phyloP scores from a whole-genome alignment of 2,797 vertebrate species.

The Melanotaenia boesemani region DNA sequence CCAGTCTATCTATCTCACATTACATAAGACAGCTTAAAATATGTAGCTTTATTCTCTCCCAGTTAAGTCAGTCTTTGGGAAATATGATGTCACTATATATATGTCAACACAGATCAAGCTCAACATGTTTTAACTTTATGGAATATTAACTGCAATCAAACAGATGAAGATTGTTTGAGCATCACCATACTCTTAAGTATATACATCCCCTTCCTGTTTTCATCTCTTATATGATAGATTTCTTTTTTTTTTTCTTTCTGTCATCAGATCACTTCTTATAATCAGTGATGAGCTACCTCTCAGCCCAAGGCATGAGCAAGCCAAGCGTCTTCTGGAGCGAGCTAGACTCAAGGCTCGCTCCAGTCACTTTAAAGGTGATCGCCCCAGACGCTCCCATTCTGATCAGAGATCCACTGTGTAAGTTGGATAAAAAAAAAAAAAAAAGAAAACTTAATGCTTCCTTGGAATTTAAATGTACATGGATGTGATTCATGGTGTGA shows the following conservation, averaged over 20 bases:
- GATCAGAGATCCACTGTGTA: constrained; percentile 73
- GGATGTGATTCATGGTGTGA: background rate
- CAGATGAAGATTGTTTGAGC: constrained; percentile 1
- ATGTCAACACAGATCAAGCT: constrained; percentile 34
- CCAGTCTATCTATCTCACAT: constrained; percentile 66
- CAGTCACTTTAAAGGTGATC: constrained; percentile 86
- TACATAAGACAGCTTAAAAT: constrained; percentile 78
- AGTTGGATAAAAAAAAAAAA: constrained; percentile 48
- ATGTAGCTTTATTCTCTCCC: constrained; percentile 53
- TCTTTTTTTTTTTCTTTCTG: constrained; percentile 14
- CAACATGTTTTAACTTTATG: constrained; percentile 27
- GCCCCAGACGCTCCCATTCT: constrained; percentile 76
- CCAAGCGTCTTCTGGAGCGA: constrained; percentile 90
- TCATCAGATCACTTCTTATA: constrained; percentile 81
- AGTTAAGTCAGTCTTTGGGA: constrained; percentile 52
- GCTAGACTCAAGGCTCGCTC: constrained; percentile 92
- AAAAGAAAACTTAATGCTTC: background rate
- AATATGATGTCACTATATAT: constrained; percentile 49
- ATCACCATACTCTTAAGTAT: background rate
- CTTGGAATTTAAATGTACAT: background rate
- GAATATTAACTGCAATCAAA: constrained; percentile 16
- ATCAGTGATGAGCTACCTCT: constrained; percentile 82
- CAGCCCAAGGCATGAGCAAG: constrained; percentile 91
- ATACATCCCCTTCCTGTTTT: background rate
- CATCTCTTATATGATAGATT: background rate